Evolutionary conservation across 2,888 invertebrate genomes (phyloP).

Genomic region (Dolomedes plantarius): DNA sequence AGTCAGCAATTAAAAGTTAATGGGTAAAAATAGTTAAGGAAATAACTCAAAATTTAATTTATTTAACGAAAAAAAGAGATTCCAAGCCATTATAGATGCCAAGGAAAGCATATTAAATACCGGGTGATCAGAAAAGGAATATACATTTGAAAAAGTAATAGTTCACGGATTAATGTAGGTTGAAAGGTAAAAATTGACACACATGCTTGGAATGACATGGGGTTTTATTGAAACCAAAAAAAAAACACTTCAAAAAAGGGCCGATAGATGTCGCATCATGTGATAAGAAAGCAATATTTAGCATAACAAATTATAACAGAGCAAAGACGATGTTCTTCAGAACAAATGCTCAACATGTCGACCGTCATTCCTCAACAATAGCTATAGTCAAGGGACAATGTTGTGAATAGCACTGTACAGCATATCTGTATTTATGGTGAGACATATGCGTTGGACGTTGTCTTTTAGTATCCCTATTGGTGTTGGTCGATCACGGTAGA

Average conservation of each 20-base stretch:
- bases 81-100: too few relatives aligned
- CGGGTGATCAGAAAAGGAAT: not conserved
- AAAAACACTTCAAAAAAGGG: not conserved
- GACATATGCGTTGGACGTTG: not conserved
- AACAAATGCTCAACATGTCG: not conserved
- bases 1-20: too few relatives aligned
- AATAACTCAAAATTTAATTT: too few relatives aligned
- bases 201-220: not conserved
- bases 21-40: too few relatives aligned
- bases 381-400: not conserved
- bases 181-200: slow-evolving; percentile 19
- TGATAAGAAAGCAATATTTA: slow-evolving; percentile 1
- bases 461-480: not conserved
- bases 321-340: too few relatives aligned
- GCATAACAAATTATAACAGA: not conserved
- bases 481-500: not conserved
- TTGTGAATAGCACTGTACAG: not conserved
- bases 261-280: not conserved
- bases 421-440: not conserved
- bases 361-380: slow-evolving; percentile 7
- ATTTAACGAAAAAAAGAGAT: too few relatives aligned
- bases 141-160: slow-evolving; percentile 6
- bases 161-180: slow-evolving; percentile 5
- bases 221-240: not conserved
- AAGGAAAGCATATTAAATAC: too few relatives aligned